Percentiles rank a stretch among this genome's conserved stretches.
Evolutionary conservation across 2,797 vertebrate genomes (phyloP).

Genomic region (Amniataba percoides): DNA sequence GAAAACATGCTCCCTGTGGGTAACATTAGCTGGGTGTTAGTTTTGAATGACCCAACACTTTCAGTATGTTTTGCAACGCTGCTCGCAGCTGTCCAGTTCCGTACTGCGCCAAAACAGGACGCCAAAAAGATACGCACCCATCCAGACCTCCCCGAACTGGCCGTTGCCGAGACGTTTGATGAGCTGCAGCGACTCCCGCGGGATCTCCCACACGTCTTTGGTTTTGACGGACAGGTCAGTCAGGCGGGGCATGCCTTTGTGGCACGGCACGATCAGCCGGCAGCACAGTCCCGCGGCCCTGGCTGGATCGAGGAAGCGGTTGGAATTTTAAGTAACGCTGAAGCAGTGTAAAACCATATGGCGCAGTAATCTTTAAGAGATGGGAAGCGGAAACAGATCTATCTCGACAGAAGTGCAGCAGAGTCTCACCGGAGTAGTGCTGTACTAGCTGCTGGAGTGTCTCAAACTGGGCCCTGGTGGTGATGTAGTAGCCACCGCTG

Average conservation of each 20-base stretch:
- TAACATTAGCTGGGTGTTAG: conserved; percentile 39
- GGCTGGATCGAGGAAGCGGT: conserved; percentile 78
- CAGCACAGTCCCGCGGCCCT: conserved; percentile 98
- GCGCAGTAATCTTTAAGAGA: not conserved
- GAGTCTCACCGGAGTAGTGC: conserved; percentile 94
- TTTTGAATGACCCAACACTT: conserved; percentile 38
- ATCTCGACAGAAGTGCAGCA: not conserved
- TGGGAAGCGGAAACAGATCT: not conserved
- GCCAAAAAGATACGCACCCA: conserved; percentile 89
- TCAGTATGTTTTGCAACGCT: conserved; percentile 48
- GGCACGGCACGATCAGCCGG: conserved; percentile 97
- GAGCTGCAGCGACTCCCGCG: conserved; percentile 98
- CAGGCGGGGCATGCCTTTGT: conserved; percentile 99
- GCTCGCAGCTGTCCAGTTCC: conserved; percentile 54
- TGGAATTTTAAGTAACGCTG: not conserved
- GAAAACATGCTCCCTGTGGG: conserved; percentile 28
- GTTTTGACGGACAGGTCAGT: conserved; percentile 99
- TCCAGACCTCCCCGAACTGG: conserved; percentile 99
- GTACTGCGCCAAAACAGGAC: conserved; percentile 19
- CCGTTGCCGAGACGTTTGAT: conserved; percentile 99
- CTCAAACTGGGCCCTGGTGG: conserved; percentile 98
- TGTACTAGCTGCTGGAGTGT: conserved; percentile 98
- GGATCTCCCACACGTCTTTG: conserved; percentile 99
- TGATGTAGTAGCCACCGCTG: conserved; percentile 99
- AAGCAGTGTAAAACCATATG: not conserved